Conservation (phyloP, 2,888 invertebrate genomes). For the Ctena decussata region DNA sequence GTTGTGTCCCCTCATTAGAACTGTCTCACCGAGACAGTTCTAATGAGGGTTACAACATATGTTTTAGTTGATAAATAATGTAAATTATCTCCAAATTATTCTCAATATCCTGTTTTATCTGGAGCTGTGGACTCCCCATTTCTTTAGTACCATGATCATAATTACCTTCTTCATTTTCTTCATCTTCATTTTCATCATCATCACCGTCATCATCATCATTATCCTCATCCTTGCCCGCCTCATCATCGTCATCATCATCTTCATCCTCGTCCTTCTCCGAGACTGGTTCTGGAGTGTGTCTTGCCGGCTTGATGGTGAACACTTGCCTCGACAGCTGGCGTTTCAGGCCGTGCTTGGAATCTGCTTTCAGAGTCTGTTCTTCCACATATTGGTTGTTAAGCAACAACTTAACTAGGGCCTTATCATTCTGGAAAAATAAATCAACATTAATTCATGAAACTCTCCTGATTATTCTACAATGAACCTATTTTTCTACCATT, state of each 20-base stretch:
- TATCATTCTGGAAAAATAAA: constrained; percentile 85
- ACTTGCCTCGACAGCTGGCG: constrained; percentile 76
- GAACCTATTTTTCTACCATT: no score
- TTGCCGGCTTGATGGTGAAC: constrained; percentile 70
- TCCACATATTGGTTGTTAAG: constrained; percentile 84
- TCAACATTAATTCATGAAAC: no score
- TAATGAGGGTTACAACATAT: no score
- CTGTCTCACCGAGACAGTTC: no score
- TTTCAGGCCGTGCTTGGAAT: constrained; percentile 46
- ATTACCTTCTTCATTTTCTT: constrained; percentile 27
- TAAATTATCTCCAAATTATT: no score
- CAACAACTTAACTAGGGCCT: constrained; percentile 85
- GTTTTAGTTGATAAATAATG: no score
- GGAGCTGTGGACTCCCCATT: no score
- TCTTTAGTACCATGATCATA: no score
- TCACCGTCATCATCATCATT: constrained; percentile 69
- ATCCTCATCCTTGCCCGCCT: constrained; percentile 53
- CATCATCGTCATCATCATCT: constrained; percentile 54
- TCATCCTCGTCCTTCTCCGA: constrained; percentile 59
- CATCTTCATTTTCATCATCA: constrained; percentile 57
- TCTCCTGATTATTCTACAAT: no score
- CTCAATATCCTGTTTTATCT: no score
- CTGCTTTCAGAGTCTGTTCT: constrained; percentile 40
- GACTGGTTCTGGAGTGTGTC: constrained; percentile 27
- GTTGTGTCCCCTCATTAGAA: no score